Evolutionary conservation across 2,888 invertebrate species (phyloP).

Genomic region (Petrophora chlorosata): DNA sequence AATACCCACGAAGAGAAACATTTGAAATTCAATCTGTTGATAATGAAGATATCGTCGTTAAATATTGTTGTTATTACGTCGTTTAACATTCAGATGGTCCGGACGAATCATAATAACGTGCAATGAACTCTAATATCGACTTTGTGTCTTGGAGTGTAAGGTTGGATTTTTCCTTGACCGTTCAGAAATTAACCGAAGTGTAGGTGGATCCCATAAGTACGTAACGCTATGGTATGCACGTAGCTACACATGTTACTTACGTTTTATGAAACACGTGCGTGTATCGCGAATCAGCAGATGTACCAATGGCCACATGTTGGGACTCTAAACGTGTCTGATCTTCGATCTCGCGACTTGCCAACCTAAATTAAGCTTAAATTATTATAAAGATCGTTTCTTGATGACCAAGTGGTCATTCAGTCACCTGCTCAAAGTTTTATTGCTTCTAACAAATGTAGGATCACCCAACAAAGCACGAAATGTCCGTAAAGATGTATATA

Average conservation of each 20-base stretch:
- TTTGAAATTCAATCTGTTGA: slow-evolving; percentile 18
- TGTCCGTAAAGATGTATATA: too few relatives aligned
- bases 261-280: slow-evolving; percentile 45
- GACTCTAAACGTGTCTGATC: slow-evolving; percentile 47
- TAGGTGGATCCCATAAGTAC: slow-evolving; percentile 21
- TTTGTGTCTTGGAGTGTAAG: background rate
- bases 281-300: slow-evolving; percentile 61
- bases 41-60: slow-evolving; percentile 25
- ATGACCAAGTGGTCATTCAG: too few relatives aligned
- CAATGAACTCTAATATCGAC: slow-evolving; percentile 6
- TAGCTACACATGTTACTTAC: slow-evolving; percentile 35
- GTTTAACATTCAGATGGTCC: slow-evolving; percentile 25
- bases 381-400: too few relatives aligned
- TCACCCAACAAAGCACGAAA: too few relatives aligned
- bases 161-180: background rate
- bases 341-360: background rate
- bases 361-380: too few relatives aligned
- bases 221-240: slow-evolving; percentile 18
- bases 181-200: slow-evolving; percentile 12
- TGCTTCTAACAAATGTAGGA: too few relatives aligned
- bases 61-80: slow-evolving; percentile 23
- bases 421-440: too few relatives aligned
- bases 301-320: slow-evolving; percentile 60
- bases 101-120: slow-evolving; percentile 16
- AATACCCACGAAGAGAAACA: slow-evolving; percentile 5